Evolutionary conservation across 2,797 vertebrate species (phyloP).

Genomic region (Helarctos malayanus): DNA sequence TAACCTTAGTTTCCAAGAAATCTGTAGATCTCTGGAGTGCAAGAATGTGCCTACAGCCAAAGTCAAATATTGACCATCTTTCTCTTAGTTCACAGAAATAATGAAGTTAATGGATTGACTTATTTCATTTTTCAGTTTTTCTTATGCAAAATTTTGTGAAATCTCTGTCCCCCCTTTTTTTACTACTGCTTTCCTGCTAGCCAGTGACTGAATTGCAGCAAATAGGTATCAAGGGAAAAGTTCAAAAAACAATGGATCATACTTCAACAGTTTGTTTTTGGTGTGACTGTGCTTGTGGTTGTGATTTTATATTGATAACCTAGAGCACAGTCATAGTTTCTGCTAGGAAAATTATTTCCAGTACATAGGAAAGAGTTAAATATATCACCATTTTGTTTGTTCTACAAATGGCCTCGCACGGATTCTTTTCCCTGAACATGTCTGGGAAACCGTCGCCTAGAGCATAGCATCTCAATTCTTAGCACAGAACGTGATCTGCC

Average conservation of each 20-base stretch:
- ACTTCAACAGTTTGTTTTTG: slow-evolving; percentile 68
- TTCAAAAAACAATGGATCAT: slow-evolving; percentile 52
- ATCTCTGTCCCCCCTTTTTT: slow-evolving; percentile 42
- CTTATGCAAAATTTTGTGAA: slow-evolving; percentile 25
- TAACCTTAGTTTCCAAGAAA: slow-evolving; percentile 8
- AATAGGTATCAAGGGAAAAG: slow-evolving; percentile 53
- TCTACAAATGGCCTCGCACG: slow-evolving; percentile 53
- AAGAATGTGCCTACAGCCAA: neutral
- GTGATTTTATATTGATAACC: slow-evolving; percentile 77
- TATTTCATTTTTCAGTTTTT: slow-evolving; percentile 39
- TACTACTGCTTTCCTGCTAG: neutral
- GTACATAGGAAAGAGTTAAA: slow-evolving; percentile 75
- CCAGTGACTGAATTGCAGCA: slow-evolving; percentile 20
- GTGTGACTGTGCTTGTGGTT: slow-evolving; percentile 72
- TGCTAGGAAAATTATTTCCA: slow-evolving; percentile 80
- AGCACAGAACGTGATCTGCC: neutral
- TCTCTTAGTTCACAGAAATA: slow-evolving; percentile 52
- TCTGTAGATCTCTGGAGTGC: neutral
- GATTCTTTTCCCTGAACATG: slow-evolving; percentile 62
- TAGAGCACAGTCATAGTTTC: slow-evolving; percentile 81
- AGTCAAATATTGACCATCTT: slow-evolving; percentile 2
- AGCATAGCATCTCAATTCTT: neutral
- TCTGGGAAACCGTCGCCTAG: slow-evolving; percentile 63
- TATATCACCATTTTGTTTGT: slow-evolving; percentile 69
- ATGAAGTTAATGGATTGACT: slow-evolving; percentile 6